phyloP scores from a whole-genome alignment of 2,113 vertebrate species.

The Corythaeola cristata region DNA sequence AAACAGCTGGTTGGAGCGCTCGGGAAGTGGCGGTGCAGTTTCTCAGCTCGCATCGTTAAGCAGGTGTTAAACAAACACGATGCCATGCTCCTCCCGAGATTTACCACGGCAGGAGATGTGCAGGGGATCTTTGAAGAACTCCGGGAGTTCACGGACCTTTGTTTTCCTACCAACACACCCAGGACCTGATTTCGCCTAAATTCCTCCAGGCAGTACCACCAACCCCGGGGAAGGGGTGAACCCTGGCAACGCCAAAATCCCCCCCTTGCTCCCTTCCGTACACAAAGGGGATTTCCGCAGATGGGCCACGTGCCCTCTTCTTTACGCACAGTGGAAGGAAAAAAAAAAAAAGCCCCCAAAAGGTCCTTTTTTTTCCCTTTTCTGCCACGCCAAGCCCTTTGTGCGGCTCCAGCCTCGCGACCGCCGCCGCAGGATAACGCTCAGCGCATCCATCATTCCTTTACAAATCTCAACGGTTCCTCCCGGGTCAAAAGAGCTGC shows the following conservation, averaged over 20 bases:
- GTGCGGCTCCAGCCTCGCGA: not conserved
- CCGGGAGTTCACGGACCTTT: not conserved
- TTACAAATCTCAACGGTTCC: not conserved
- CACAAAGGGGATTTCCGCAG: not conserved
- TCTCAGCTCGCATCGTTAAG: not conserved
- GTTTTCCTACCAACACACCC: not conserved
- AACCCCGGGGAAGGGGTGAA: not conserved
- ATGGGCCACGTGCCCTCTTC: accelerated
- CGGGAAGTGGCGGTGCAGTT: not conserved
- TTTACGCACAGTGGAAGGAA: not conserved
- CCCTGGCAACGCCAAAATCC: not conserved
- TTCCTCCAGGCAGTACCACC: not conserved
- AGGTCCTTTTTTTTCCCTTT: not conserved
- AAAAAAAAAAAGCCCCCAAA: not conserved
- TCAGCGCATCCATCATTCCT: not conserved
- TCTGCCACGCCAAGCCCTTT: not conserved
- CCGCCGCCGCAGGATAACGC: not conserved
- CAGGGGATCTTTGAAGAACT: not conserved
- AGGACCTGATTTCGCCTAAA: not conserved
- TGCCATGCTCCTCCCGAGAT: not conserved
- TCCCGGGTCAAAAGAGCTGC: accelerated
- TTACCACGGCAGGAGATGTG: not conserved
- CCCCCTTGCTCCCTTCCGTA: not conserved
- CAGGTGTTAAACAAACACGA: constrained; percentile 14
- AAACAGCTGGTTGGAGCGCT: constrained; percentile 25